These are phyloP conservation scores for Malurus melanocephalus DNA, from an alignment of 2,113 vertebrate genomes.

Conservation along the genomic window DNA sequence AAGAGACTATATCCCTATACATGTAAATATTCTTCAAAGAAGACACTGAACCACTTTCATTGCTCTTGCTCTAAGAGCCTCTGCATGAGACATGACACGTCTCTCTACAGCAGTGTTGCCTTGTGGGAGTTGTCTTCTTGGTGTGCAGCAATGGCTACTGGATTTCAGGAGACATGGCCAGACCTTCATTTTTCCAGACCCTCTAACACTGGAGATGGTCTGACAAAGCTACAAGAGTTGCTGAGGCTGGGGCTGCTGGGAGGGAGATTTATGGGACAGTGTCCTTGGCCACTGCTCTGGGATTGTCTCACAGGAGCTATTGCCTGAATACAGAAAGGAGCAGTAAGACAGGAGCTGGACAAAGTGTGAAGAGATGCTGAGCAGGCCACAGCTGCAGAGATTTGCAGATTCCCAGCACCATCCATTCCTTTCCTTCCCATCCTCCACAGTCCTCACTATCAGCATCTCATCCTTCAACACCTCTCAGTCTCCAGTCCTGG, in stretches of 20 bases:
- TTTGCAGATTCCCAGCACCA: neutral
- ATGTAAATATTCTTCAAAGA: neutral
- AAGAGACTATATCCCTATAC: neutral
- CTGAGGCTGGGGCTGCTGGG: neutral
- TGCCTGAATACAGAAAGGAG: neutral
- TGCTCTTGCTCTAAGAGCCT: neutral
- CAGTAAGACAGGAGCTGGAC: neutral
- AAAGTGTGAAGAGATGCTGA: neutral
- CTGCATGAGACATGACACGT: neutral
- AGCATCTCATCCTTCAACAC: neutral
- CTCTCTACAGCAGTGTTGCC: neutral
- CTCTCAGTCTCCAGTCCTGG: neutral
- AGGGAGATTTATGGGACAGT: neutral
- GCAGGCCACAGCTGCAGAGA: neutral
- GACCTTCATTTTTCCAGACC: neutral
- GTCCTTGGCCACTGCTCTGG: neutral
- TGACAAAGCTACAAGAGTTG: neutral
- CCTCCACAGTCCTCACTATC: neutral
- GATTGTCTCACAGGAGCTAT: neutral
- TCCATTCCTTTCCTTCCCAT: neutral
- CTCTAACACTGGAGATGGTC: neutral
- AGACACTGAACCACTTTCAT: neutral
- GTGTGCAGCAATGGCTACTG: neutral
- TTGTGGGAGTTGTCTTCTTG: neutral
- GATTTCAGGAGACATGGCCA: neutral